Evolutionary conservation across 2,888 invertebrate species (phyloP), one percentile per base, ranked within the genome.

Genomic region (Steinernema scapterisci): DNA sequence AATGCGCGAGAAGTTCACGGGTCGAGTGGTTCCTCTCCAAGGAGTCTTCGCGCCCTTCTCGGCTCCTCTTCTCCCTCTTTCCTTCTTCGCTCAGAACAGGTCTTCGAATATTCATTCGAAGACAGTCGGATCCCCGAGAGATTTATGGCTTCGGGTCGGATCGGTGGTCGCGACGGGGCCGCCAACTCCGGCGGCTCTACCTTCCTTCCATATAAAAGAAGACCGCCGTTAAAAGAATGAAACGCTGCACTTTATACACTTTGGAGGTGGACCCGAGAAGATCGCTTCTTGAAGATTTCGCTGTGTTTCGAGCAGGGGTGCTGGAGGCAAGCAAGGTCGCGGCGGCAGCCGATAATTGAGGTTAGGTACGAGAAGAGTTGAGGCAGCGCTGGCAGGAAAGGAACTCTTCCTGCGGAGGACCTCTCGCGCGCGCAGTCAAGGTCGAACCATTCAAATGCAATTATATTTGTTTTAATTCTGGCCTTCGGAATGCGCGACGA

Each of bases 361-460:
- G 54, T 54, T 54, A 54, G 54, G 54, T 63, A 54, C 54, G 54
- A 48, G 54, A 11, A 31, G 63, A 38, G 63, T 31, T 27, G 63
- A 63, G 63, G 63, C n/a, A 48, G 54, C 54, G 54, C 54, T 54
- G 54, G 54, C 27, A 63, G 63, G 63, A 63, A 63, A 63, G 63
- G 63, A 63, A 63, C 63, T 63, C 63, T 63, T 63, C 38, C 63
- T 19, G 19, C 48, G 48, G 48, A 16, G 48, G 48, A 48, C 48
- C 63, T 63, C 63, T 19, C 52, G 27, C 54, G 54, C 25, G 23
- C 54, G 54, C 63, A 63, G 63, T 63, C 63, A 63, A 63, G 63
- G 63, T 63, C 63, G 63, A 63, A 63, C 63, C 63, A 63, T 63
- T 63, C 63, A 63, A 63, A 63, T 63, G 63, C 63, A 63, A 63